Base-by-base conservation (phyloP, 2,113 vertebrate species). In the Crotalus viridis region DNA sequence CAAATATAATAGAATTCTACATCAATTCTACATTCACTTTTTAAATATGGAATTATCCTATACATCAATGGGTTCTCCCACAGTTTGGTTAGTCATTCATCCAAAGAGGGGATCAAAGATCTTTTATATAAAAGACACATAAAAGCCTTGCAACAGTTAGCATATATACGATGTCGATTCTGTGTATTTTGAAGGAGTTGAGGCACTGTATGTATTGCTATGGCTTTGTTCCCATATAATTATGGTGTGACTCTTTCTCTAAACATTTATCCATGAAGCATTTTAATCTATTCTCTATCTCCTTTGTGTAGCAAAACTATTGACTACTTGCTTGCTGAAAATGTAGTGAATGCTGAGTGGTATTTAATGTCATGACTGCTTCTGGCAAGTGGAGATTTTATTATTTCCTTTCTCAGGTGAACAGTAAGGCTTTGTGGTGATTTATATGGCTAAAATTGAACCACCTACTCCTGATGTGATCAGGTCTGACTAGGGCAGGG, bases 251-350 rank as follows among this genome's bases (percentile, higher is more conserved):
- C 5, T 4, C 48, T 87, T 87, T 48, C 33, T 4, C 15, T 24
- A 10, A 54, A 88, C 24, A 52, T 39, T n/a, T 88, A 10, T 28
- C 46, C 51, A 33, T 7, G 24, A n/a, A 39, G 57, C 3, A 69
- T 5, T 88, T 92, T 69, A 51, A 74, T 92, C 86, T 54, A 3
- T 64, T 54, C 57, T 26, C 2, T 52, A 22, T 88, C 39, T 52
- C 5, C 64, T 81, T 91, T 89, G 91, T 48, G 85, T 89, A 89
- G 90, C 85, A 95, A 39, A 94, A 12, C 5, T 19, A 28, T 93
- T 94, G 93, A 95, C 61, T 91, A 90, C 95, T 94, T 94, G 26
- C 46, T 94, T 95, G 61, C 92, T 95, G 59, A 88, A 94, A 54
- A 69, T 57, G 85, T 92, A 17, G 81, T 88, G 89, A 74, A 95